Evolutionary conservation across 2,797 vertebrate genomes (phyloP).

Genomic region (Callimico goeldii): DNA sequence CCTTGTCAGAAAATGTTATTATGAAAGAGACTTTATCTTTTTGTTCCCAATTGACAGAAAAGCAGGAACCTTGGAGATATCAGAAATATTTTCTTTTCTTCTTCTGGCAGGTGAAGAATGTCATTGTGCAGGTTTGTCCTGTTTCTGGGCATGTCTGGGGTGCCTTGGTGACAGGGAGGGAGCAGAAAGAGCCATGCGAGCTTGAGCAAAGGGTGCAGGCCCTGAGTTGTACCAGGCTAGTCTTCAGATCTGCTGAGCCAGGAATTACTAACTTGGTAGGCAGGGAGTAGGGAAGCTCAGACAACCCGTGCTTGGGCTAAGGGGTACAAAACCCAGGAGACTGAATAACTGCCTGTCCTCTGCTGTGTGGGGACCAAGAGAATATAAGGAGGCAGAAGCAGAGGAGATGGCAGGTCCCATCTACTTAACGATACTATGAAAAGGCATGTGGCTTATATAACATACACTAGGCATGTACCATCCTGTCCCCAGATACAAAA

Average conservation of each 20-base stretch:
- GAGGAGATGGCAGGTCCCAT: background rate
- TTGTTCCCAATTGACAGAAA: constrained; percentile 38
- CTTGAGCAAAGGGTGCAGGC: background rate
- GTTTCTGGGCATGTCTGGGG: constrained; percentile 45
- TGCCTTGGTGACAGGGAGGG: constrained; percentile 41
- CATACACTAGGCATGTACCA: accelerated
- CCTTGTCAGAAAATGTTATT: constrained; percentile 74
- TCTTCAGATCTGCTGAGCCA: background rate
- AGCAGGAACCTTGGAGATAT: constrained; percentile 42
- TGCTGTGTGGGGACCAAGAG: background rate
- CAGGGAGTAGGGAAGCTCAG: background rate
- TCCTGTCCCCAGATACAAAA: background rate
- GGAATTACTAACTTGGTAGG: background rate
- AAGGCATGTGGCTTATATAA: background rate
- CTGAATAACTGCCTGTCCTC: background rate
- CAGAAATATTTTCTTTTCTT: background rate
- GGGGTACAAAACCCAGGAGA: background rate
- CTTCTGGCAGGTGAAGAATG: constrained; percentile 21
- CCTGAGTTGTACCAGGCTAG: background rate
- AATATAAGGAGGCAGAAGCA: background rate
- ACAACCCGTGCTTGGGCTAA: background rate
- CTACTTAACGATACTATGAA: background rate
- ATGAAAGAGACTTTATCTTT: constrained; percentile 70
- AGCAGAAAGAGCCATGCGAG: background rate
- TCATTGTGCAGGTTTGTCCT: constrained; percentile 50